Percentiles rank a stretch among this genome's conserved stretches.
Conservation (phyloP, 1,140 invertebrate species). For the Drosophila pruinosa region DNA sequence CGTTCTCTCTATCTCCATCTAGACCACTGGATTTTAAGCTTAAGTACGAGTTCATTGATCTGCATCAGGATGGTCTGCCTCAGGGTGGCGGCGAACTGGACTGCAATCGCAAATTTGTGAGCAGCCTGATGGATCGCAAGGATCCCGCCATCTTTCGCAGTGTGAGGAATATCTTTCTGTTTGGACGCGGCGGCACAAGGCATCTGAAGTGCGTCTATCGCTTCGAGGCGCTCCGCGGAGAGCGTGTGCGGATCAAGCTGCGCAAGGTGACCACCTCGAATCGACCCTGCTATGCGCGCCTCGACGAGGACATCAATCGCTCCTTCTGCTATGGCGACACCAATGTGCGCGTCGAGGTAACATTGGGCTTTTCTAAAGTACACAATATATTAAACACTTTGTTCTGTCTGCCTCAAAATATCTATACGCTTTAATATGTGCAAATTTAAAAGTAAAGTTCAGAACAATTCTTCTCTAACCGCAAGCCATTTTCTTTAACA, state of each 20-base stretch:
- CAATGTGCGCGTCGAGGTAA: slow-evolving; percentile 73
- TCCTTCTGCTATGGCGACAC: slow-evolving; percentile 87
- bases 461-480: neutral
- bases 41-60: slow-evolving; percentile 94
- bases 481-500: neutral
- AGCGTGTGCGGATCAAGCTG: slow-evolving; percentile 88
- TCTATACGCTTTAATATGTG: too few species aligned
- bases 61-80: slow-evolving; percentile 91
- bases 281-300: slow-evolving; percentile 86
- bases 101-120: slow-evolving; percentile 85
- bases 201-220: slow-evolving; percentile 94
- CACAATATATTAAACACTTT: too few species aligned
- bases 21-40: slow-evolving; percentile 90
- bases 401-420: too few species aligned
- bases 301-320: slow-evolving; percentile 86
- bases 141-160: slow-evolving; percentile 86
- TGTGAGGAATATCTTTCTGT: slow-evolving; percentile 92
- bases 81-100: slow-evolving; percentile 85
- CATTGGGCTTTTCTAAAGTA: too few species aligned
- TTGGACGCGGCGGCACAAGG: slow-evolving; percentile 91
- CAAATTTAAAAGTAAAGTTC: too few species aligned
- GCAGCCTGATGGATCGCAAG: slow-evolving; percentile 85
- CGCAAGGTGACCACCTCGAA: slow-evolving; percentile 87
- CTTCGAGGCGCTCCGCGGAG: slow-evolving; percentile 91
- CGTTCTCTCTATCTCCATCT: too few species aligned